phyloP scores from a whole-genome alignment of 2,888 invertebrate species.

The Liodrosophila aerea region DNA sequence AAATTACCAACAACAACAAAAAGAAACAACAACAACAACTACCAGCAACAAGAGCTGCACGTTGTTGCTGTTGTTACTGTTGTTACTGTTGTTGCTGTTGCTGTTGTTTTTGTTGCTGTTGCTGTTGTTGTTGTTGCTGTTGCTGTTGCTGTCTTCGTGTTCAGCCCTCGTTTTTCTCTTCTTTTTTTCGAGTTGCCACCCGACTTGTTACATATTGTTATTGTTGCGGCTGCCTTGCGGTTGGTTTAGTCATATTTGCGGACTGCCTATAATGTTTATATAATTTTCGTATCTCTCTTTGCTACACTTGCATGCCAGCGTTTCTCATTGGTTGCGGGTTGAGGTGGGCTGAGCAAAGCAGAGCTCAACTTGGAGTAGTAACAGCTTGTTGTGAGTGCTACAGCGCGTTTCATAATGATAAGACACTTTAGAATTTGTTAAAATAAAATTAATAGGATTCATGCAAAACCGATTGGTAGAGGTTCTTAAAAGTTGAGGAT shows the following conservation, averaged over 20 bases:
- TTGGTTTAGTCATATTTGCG: conserved; percentile 73
- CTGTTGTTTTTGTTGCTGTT: conserved; percentile 12
- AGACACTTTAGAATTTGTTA: too few relatives aligned
- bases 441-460: too few relatives aligned
- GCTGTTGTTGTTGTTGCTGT: conserved; percentile 26
- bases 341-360: conserved; percentile 4
- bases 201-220: conserved; percentile 68
- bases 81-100: conserved; percentile 11
- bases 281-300: conserved; percentile 70
- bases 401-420: too few relatives aligned
- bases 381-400: too few relatives aligned
- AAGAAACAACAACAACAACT: conserved; percentile 28
- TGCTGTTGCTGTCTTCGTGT: too few relatives aligned
- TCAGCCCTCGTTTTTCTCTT: conserved; percentile 64
- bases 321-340: conserved; percentile 63
- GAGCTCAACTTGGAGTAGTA: too few relatives aligned
- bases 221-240: conserved; percentile 52
- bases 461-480: too few relatives aligned
- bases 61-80: conserved; percentile 7
- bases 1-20: conserved; percentile 53
- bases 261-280: conserved; percentile 71
- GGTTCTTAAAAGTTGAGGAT: too few relatives aligned
- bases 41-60: conserved; percentile 24
- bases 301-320: conserved; percentile 60
- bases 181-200: conserved; percentile 63